Base-by-base conservation (phyloP, 2,888 invertebrate genomes). In the Tubiluchus corallicola region DNA sequence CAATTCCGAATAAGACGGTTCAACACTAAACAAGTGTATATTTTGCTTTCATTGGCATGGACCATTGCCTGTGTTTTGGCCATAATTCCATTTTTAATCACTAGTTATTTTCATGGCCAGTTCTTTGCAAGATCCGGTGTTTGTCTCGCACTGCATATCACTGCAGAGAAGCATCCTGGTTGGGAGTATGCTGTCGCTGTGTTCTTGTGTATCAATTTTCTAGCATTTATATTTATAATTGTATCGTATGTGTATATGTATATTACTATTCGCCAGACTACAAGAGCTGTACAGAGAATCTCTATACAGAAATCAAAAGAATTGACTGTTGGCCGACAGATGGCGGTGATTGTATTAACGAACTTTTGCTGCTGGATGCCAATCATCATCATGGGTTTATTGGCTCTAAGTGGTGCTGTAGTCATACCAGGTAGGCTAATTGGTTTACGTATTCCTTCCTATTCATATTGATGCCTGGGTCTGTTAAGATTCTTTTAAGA, bases 111-210 rank as follows among this genome's bases (percentile, higher is more conserved):
- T 45, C 49, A 53, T 39, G 54, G 52, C 13, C 43, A 55, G 40
- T 60, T 57, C 46, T 60, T 58, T 42, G 52, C 57, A 4, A 49
- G 59, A 18, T 59, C 60, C 1, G 59, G 58, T 2, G 59, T 61
- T 9, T 63, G 63, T 47, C 46, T 63, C 15, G 56, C 62, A 1
- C 49, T 62, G 9, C 59, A 62, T 19, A 54, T 62, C 5, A 60
- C 61, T 16, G 54, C 53, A 21, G 56, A 57, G 42, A 49, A 52
- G 20, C 55, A 55, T 2, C 53, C 59, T 4, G 62, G 62, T 3
- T 62, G 61, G 61, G 56, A 62, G 43, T 62, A 60, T 46, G 55
- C 57, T 2, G 53, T 58, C 3, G 56, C 54, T 2, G 50, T 63
- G 4, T 61, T 60, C 45, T 53, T 62, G 40, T 50, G 57, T 37